Conservation (phyloP, 2,113 vertebrate species). For the Paracanthobrama guichenoti region DNA sequence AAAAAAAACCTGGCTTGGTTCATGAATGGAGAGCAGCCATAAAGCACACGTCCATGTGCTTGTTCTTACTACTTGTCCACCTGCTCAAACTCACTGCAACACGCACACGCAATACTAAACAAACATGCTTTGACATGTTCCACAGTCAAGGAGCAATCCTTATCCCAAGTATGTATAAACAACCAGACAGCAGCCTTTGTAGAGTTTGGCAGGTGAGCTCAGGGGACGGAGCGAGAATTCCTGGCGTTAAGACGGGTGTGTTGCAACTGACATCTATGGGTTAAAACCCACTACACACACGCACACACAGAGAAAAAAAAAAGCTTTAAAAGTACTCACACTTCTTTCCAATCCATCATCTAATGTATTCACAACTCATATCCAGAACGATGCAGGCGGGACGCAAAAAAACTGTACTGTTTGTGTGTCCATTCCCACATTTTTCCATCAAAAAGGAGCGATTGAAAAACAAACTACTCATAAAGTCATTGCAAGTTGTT, state of each 20-base stretch:
- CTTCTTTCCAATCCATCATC: constrained; percentile 84
- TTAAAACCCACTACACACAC: background rate
- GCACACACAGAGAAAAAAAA: constrained; percentile 26
- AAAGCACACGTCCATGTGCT: constrained; percentile 59
- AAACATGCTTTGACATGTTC: constrained; percentile 46
- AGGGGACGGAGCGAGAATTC: background rate
- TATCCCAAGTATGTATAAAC: constrained; percentile 37
- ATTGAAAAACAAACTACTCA: background rate
- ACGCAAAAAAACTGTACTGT: constrained; percentile 69
- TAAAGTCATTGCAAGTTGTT: constrained; percentile 10
- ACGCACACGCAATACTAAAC: constrained; percentile 1
- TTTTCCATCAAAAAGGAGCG: constrained; percentile 69
- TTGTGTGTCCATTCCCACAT: constrained; percentile 63
- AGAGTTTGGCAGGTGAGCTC: constrained; percentile 40
- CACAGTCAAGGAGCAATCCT: constrained; percentile 13
- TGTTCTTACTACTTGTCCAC: constrained; percentile 70
- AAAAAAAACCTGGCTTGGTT: constrained; percentile 34
- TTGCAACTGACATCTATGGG: constrained; percentile 13
- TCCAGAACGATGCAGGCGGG: constrained; percentile 68
- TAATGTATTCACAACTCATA: constrained; percentile 62
- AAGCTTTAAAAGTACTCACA: constrained; percentile 73
- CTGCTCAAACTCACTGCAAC: constrained; percentile 67
- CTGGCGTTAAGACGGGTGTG: background rate
- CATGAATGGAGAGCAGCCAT: constrained; percentile 55
- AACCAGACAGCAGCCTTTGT: constrained; percentile 35